Conservation (phyloP, 2,888 invertebrate genomes). For the Chaetogeoica ovagalla region DNA sequence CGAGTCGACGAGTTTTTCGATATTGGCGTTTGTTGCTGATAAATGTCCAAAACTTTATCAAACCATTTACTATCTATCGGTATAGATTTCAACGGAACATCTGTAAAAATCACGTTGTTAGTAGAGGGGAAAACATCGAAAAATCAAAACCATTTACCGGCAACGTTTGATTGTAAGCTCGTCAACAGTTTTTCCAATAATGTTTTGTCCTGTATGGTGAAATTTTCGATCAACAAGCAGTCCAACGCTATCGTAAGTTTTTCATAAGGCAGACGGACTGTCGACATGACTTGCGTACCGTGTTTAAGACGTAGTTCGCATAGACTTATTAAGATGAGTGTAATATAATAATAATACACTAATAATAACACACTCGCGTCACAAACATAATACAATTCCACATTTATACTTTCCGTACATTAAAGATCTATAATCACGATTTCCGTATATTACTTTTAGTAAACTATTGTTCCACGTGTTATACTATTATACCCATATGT, state of each 20-base stretch:
- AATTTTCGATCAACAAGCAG: slow-evolving; percentile 22
- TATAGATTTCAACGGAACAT: background rate
- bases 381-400: too few species aligned
- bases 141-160: background rate
- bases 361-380: too few species aligned
- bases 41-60: slow-evolving; percentile 2
- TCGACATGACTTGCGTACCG: background rate
- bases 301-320: too few species aligned
- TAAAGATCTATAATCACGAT: too few species aligned
- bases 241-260: slow-evolving; percentile 9
- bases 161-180: background rate
- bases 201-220: slow-evolving; percentile 32
- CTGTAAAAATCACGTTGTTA: background rate
- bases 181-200: slow-evolving; percentile 43
- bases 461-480: too few species aligned
- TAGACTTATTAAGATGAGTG: too few species aligned
- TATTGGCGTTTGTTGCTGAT: background rate
- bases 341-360: too few species aligned
- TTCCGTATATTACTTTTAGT: too few species aligned
- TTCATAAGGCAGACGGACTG: background rate
- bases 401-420: too few species aligned
- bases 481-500: too few species aligned
- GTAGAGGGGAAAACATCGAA: background rate
- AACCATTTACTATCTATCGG: slow-evolving; percentile 23
- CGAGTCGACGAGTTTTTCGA: background rate